Percentiles rank a stretch among this genome's conserved stretches.
phyloP scores from a whole-genome alignment of 2,888 invertebrate species.

The Cryptophagus acutangulus region DNA sequence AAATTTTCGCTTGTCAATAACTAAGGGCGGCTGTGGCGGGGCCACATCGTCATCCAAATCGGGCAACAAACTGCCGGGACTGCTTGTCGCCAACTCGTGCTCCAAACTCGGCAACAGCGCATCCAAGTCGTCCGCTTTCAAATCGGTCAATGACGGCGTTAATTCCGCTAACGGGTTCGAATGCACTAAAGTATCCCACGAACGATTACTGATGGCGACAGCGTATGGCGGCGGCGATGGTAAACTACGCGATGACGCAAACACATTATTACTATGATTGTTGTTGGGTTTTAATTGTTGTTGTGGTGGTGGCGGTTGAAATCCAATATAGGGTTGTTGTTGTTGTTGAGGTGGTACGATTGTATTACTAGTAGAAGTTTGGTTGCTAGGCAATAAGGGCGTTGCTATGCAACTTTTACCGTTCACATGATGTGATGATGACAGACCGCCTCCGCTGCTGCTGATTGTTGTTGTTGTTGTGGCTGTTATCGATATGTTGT shows the following conservation, averaged over 20 bases:
- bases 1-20: conserved; percentile 71
- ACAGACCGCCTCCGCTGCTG: too few species aligned
- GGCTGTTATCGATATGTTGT: too few species aligned
- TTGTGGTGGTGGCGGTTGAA: conserved; percentile 18
- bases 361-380: too few species aligned
- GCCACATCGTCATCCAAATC: conserved; percentile 37
- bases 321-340: too few species aligned
- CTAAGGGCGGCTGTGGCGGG: conserved; percentile 29
- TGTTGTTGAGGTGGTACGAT: too few species aligned
- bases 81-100: conserved; percentile 54
- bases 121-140: conserved; percentile 56
- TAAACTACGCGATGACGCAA: conserved; percentile 21
- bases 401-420: not conserved
- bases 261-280: conserved; percentile 8
- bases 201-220: conserved; percentile 32
- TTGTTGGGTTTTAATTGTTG: conserved; percentile 7
- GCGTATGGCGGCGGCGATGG: conserved; percentile 37
- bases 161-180: conserved; percentile 39
- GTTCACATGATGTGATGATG: conserved; percentile 5
- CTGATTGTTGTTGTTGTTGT: too few species aligned
- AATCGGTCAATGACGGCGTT: conserved; percentile 45
- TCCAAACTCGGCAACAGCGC: conserved; percentile 60
- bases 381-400: too few species aligned
- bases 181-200: conserved; percentile 33
- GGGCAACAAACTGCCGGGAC: conserved; percentile 51